These are phyloP conservation scores for Andinoacara biseriatus DNA, from an alignment of 2,113 vertebrate genomes.

Conservation along the genomic window DNA sequence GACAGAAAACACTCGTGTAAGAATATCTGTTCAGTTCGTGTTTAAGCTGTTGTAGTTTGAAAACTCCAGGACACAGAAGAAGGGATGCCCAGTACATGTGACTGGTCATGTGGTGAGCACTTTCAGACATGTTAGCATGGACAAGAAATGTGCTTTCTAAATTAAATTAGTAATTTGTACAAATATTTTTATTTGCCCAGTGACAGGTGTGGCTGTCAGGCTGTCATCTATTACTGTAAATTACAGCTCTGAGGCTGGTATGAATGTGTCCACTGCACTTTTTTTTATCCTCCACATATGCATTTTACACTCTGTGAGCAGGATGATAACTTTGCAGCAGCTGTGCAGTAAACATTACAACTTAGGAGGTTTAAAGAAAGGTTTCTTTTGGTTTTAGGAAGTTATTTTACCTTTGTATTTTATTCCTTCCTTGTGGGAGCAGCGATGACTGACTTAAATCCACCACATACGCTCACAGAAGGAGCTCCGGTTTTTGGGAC, in stretches of 20 bases:
- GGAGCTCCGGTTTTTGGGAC: conserved; percentile 6
- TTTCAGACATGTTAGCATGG: not conserved
- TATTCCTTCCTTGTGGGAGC: not conserved
- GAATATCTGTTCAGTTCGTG: not conserved
- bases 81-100: not conserved
- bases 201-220: not conserved
- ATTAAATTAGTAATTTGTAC: not conserved
- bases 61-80: rapidly evolving
- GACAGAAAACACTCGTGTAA: not conserved
- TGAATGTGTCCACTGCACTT: not conserved
- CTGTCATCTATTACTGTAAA: not conserved
- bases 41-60: not conserved
- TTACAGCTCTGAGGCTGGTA: not conserved
- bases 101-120: not conserved
- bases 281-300: not conserved
- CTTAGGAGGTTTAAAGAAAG: not conserved
- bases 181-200: not conserved
- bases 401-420: not conserved
- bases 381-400: not conserved
- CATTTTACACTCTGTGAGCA: not conserved
- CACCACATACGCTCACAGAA: not conserved
- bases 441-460: not conserved
- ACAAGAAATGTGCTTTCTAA: not conserved
- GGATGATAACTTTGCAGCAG: rapidly evolving
- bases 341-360: not conserved